Evolutionary conservation across 2,113 vertebrate species (phyloP).

Genomic region (Zosterops borbonicus): DNA sequence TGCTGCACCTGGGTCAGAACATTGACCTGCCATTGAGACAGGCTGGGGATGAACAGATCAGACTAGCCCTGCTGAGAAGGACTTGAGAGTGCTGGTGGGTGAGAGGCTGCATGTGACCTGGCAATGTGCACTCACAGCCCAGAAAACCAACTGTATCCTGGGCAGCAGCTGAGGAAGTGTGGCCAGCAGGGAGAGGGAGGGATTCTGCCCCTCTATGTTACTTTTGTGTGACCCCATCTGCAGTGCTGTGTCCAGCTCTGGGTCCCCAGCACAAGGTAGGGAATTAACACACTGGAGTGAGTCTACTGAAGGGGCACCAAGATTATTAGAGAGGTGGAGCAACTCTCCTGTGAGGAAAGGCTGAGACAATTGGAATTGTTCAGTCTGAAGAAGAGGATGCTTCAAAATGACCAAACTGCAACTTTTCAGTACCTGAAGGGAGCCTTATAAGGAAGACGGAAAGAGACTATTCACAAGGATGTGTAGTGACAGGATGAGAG

Average conservation of each 20-base stretch:
- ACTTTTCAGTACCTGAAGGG: not conserved
- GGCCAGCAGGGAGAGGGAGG: not conserved
- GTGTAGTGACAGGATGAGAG: too few species aligned
- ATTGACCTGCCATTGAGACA: not conserved
- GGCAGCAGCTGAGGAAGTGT: rapidly evolving
- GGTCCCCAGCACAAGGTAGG: not conserved
- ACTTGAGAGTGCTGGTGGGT: rapidly evolving
- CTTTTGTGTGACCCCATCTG: not conserved
- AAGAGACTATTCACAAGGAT: not conserved
- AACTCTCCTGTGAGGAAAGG: not conserved
- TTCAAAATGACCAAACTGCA: not conserved
- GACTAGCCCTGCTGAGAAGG: rapidly evolving
- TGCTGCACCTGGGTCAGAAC: not conserved
- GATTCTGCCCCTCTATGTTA: rapidly evolving
- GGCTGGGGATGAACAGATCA: not conserved
- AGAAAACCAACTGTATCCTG: rapidly evolving
- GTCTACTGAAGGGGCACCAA: not conserved
- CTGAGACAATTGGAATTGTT: not conserved
- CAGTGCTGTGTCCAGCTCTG: not conserved
- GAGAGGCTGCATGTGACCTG: not conserved
- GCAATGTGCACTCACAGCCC: too few species aligned
- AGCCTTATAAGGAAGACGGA: not conserved
- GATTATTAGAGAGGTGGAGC: not conserved
- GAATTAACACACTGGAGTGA: too few species aligned
- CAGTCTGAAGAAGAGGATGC: not conserved